A percentile compares a stretch with the other conserved stretches of the same genome.
Conservation (phyloP, 2,797 vertebrate genomes). For the Sebastes matsubarae region DNA sequence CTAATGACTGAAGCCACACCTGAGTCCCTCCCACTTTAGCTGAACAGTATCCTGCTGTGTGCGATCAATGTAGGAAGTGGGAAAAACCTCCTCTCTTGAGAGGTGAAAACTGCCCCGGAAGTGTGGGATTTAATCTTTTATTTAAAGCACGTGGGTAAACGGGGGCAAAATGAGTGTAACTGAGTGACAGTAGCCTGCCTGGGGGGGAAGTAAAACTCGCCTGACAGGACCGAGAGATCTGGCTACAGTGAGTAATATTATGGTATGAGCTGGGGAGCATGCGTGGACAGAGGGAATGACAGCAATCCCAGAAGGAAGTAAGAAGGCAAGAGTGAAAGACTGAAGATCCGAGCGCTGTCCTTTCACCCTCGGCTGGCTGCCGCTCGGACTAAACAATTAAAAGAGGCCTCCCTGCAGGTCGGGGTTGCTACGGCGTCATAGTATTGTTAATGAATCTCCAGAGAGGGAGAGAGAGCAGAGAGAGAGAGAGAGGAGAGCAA, state of each 20-base stretch:
- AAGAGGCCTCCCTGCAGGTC: conserved; percentile 71
- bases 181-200: conserved; percentile 17
- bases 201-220: conserved; percentile 25
- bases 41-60: conserved; percentile 58
- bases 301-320: conserved; percentile 41
- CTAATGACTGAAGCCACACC: conserved; percentile 84
- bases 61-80: conserved; percentile 72
- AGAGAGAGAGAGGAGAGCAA: conserved; percentile 33
- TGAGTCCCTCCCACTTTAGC: conserved; percentile 68
- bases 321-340: conserved; percentile 26
- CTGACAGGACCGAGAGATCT: conserved; percentile 18
- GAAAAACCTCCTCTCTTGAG: neutral
- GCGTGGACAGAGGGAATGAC: conserved; percentile 47
- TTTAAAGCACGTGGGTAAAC: neutral
- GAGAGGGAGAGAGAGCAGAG: conserved; percentile 44
- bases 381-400: conserved; percentile 72
- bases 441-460: conserved; percentile 81
- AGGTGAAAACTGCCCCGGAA: conserved; percentile 16
- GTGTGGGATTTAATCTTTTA: conserved; percentile 19
- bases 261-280: conserved; percentile 23
- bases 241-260: conserved; percentile 34
- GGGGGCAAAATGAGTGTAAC: conserved; percentile 15
- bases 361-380: conserved; percentile 56
- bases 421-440: conserved; percentile 78
- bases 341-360: conserved; percentile 49